Evolutionary conservation across 2,113 vertebrate genomes (phyloP), one percentile per base, ranked within the genome.

Genomic region (Chaetodon auriga): DNA sequence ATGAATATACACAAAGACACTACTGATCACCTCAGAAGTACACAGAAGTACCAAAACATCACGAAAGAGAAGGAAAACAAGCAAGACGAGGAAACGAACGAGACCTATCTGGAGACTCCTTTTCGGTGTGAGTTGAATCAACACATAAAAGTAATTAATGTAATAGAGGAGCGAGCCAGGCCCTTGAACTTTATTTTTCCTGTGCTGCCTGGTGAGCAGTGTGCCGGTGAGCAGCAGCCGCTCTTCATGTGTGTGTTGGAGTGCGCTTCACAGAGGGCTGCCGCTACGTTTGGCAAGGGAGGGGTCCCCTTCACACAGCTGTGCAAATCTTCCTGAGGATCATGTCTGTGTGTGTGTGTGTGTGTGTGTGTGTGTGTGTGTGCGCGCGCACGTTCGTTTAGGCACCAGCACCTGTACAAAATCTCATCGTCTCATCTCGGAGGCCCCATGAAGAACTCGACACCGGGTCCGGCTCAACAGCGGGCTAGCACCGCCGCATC

Each of bases 251-350:
- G 55, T 92, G 84, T 90, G 78, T 86, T 91, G 87, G 85, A 86
- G 85, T 68, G 57, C 1, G 48, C 79, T 88, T 92, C 81, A 87
- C 82, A 92, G 84, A 89, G 73, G 76, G 77, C 62, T 60, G 81
- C 79, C n/a, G 83, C 78, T 80, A 64, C 46, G 41, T 83, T 87
- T 78, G 79, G 74, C 75, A 72, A 87, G 79, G 91, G 91, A 87
- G 90, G 86, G 84, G 80, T 86, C 83, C 60, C 78, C 76, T 84
- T 80, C 87, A 80, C 71, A 82, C 94, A 95, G 93, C 94, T 94
- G 94, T 94, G 90, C 90, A 95, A 95, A 94, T 91, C 92, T 93
- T 85, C 82, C 71, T 36, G 63, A 55, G 79, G 75, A 89, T 83
- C 79, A 49, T 19, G 72, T 68, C 30, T 71, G 66, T 78, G 81